Percentiles rank a stretch among this genome's conserved stretches.
These are phyloP conservation scores for Xanthorhoe spadicearia DNA, from an alignment of 2,888 invertebrate species.

Conservation along the genomic window DNA sequence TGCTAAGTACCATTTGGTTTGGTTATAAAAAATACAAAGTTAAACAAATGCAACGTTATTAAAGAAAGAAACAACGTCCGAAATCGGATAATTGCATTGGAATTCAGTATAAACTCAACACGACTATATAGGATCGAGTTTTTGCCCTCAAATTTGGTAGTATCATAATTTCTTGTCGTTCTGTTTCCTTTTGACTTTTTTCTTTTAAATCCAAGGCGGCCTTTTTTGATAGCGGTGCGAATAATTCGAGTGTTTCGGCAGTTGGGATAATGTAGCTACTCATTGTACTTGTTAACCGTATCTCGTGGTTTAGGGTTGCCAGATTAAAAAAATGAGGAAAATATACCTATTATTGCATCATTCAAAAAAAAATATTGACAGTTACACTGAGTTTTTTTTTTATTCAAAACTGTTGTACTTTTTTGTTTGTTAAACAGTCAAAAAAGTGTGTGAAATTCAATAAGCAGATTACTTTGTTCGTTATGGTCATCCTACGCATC, in stretches of 20 bases:
- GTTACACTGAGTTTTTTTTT: too few species aligned
- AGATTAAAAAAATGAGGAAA: neutral
- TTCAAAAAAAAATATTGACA: neutral
- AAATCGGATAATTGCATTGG: conserved; percentile 61
- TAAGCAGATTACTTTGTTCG: neutral
- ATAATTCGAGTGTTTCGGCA: conserved; percentile 68
- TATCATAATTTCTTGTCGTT: conserved; percentile 80
- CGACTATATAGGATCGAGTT: conserved; percentile 62
- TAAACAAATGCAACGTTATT: conserved; percentile 57
- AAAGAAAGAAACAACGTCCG: conserved; percentile 45
- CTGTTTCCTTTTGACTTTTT: conserved; percentile 59
- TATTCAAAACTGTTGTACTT: too few species aligned
- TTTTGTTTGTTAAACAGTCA: too few species aligned
- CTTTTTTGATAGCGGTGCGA: conserved; percentile 71
- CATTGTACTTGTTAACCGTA: conserved; percentile 55
- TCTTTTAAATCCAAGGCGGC: conserved; percentile 53
- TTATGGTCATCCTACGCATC: conserved; percentile 45
- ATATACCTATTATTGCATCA: too few species aligned
- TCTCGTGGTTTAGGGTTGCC: conserved; percentile 37
- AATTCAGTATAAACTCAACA: conserved; percentile 57
- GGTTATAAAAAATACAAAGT: conserved; percentile 33
- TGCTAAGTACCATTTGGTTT: neutral
- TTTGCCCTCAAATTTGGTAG: conserved; percentile 78
- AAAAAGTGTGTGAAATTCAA: neutral
- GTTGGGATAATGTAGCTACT: conserved; percentile 62